Base-by-base conservation (phyloP, 2,888 invertebrate species). In the Galeruca laticollis region DNA sequence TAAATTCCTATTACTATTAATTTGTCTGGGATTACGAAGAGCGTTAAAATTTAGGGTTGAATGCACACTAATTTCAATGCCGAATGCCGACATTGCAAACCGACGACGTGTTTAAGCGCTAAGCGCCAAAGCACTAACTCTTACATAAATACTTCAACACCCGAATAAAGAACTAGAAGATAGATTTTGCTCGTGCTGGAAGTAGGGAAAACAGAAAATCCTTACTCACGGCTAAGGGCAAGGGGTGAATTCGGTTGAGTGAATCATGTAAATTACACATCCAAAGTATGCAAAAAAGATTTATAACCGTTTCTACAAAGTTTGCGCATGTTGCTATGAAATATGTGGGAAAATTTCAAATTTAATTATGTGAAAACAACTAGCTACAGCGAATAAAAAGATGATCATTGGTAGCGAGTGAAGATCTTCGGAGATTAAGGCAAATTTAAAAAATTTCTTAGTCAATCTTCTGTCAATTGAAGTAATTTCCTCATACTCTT, bases 1-100 rank as follows among this genome's bases (percentile, higher is more conserved):
- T 70, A 73, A 70, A 73, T 73, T 73, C 64, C 70, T 73, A 73
- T 73, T 73, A 73, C 72, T 73, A 70, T 70, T 73, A 69, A 73
- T 73, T 73, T 70, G 70, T 68, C 65, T 54, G 70, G 61, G 68
- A 73, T 73, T 70, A 70, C 62, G 70, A 70, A 57, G 56, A 56
- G 70, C 65, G 64, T 70, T 60, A 70, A 69, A 66, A 72, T 72
- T 69, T 69, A 67, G 72, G 72, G 72, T 62, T 66, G 72, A 67
- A 63, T 67, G 49, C 62, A 65, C 64, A 63, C 66, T 56, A 72
- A 69, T 72, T 72, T 62, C 69, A 43, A 47, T 54, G 54, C 60
- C 47, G 60, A 60, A 60, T 60, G 60, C 60, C 13, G 51, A 20
- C 40, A 43, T 43, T 62, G 59, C 43, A 59, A 56, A 66, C 66